Base-by-base conservation (phyloP, 2,888 invertebrate genomes). In the Diarsia mendica region DNA sequence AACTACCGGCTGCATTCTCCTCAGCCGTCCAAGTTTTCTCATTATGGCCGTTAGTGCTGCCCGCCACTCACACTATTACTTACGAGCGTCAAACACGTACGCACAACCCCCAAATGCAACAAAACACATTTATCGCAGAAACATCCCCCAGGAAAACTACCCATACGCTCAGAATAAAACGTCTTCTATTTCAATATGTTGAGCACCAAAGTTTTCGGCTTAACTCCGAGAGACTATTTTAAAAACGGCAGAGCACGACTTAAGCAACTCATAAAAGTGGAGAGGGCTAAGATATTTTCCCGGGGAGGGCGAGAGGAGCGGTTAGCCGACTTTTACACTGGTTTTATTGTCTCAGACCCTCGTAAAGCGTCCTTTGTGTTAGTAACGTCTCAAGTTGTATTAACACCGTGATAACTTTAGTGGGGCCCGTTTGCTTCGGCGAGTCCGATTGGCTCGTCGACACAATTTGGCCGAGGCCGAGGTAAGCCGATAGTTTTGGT, bases 271-370 rank as follows among this genome's bases (percentile, higher is more conserved):
- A 93, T 95, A 94, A 95, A 95, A 93, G 90, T 89, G 89, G 89
- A 90, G 91, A 93, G 92, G 92, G 92, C 89, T 86, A 88, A 90
- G 91, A 91, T 92, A 92, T 92, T 93, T 85, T 92, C 91, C 90
- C 79, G 87, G 91, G 91, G 92, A 89, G 89, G 89, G 89, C 78
- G 91, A 89, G 90, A 92, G 89, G 85, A 93, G 93, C 92, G 94
- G 95, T 95, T 95, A 94, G 90, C 93, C 92, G 94, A 94, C 93
- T 95, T 96, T 95, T 94, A 95, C 94, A 94, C 92, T 92, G 94
- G 93, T 95, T 96, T 96, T 96, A 95, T 95, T 95, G 93, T 95
- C 92, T 91, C 89, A 88, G 86, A 90, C 94, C 95, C 93, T 94
- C 93, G 93, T 93, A 93, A 93, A 93, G 92, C 92, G 88, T 91